Evolutionary conservation across 1,140 invertebrate genomes (phyloP).

Genomic region (Apis dorsata): DNA sequence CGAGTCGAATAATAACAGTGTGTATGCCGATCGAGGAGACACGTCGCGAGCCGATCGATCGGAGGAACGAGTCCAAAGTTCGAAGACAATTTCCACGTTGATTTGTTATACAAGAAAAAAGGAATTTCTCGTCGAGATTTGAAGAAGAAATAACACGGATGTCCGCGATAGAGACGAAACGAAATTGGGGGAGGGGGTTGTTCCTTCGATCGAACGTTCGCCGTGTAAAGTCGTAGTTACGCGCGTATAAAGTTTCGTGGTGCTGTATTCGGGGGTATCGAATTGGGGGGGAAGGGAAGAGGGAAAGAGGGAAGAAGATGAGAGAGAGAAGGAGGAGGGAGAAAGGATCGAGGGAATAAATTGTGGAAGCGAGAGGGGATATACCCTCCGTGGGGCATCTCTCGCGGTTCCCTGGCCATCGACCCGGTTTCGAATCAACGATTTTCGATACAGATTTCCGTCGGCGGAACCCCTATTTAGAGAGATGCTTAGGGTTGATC

Average conservation of each 20-base stretch:
- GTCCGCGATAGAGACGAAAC: neutral
- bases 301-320: neutral
- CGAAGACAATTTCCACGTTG: neutral
- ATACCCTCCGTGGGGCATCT: neutral
- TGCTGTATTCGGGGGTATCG: neutral
- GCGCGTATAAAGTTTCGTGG: neutral
- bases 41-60: neutral
- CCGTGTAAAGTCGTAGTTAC: neutral
- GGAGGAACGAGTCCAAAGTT: neutral
- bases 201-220: constrained; percentile 3
- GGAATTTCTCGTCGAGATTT: neutral
- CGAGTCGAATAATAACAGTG: too few relatives aligned
- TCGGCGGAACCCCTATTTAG: neutral
- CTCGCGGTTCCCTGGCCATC: neutral
- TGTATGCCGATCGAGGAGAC: neutral
- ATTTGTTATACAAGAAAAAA: neutral
- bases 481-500: constrained; percentile 19
- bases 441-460: constrained; percentile 14
- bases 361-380: neutral
- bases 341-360: neutral
- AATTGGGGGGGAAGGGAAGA: too few relatives aligned
- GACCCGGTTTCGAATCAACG: neutral
- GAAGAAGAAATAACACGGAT: neutral
- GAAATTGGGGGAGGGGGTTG: neutral
- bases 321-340: neutral